A percentile compares a stretch with the other conserved stretches of the same genome.
phyloP scores from a whole-genome alignment of 2,797 vertebrate genomes.

The Rallus crepitans region DNA sequence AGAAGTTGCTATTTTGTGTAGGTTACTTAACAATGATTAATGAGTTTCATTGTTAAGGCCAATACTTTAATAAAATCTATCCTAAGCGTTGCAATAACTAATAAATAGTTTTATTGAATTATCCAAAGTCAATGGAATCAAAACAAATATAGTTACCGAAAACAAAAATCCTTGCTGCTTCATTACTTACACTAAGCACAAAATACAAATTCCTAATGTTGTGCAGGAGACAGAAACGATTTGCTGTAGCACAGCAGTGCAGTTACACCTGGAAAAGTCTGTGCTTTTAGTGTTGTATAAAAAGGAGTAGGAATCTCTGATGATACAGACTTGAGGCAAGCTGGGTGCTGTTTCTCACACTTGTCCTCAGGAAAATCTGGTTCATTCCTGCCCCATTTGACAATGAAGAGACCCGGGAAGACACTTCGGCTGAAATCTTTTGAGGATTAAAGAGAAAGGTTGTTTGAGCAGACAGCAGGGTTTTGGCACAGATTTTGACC shows the following conservation, averaged over 20 bases:
- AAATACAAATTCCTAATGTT: not conserved
- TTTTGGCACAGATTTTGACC: not conserved
- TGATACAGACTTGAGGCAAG: rapidly evolving
- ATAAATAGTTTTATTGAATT: not conserved
- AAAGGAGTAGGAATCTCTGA: not conserved
- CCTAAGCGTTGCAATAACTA: not conserved
- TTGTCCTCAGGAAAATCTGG: not conserved
- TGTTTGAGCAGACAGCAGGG: not conserved
- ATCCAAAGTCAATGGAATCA: not conserved
- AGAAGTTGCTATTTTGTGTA: not conserved
- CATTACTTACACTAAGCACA: not conserved
- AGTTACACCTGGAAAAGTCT: not conserved
- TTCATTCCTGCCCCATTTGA: not conserved
- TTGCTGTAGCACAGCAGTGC: not conserved
- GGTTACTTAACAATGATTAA: not conserved
- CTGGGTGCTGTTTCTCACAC: not conserved
- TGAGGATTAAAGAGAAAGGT: not conserved
- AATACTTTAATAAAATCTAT: not conserved
- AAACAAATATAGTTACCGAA: not conserved
- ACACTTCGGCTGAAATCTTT: not conserved
- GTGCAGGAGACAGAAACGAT: not conserved
- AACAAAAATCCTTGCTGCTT: not conserved
- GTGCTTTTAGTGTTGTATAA: rapidly evolving
- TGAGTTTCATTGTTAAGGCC: not conserved
- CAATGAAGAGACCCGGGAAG: rapidly evolving